phyloP scores from a whole-genome alignment of 2,113 vertebrate genomes.

The Atlantisia rogersi region DNA sequence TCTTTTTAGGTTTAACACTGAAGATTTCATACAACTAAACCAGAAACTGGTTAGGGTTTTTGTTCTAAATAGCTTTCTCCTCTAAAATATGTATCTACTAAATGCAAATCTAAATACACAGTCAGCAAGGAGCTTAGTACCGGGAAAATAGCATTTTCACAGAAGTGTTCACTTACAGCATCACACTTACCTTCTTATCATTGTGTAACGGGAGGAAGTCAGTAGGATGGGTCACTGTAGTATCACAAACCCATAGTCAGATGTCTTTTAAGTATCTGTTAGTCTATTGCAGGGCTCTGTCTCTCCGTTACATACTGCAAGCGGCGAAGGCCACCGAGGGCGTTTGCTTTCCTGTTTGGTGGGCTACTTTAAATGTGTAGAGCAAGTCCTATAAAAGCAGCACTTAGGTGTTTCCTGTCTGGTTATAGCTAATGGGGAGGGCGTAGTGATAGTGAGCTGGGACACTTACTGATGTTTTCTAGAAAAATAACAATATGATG shows the following conservation, averaged over 20 bases:
- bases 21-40: constrained; percentile 63
- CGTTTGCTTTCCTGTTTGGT: constrained; percentile 34
- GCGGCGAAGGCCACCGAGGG: not conserved
- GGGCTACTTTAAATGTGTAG: not conserved
- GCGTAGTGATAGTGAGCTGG: not conserved
- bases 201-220: not conserved
- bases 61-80: constrained; percentile 50
- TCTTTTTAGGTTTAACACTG: constrained; percentile 68
- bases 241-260: not conserved
- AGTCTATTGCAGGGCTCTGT: not conserved
- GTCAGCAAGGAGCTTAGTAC: not conserved
- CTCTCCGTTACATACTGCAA: not conserved
- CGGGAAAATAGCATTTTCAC: constrained; percentile 36
- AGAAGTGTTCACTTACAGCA: not conserved
- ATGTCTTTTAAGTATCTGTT: not conserved
- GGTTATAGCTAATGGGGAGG: not conserved
- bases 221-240: constrained; percentile 6
- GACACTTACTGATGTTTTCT: not conserved
- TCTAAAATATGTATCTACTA: constrained; percentile 1
- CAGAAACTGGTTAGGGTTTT: constrained; percentile 52
- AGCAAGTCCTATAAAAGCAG: not conserved
- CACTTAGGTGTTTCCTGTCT: not conserved
- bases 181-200: not conserved
- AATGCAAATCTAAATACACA: constrained; percentile 12
- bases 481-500: not conserved